phyloP scores from a whole-genome alignment of 2,797 vertebrate genomes.

The Luscinia luscinia region DNA sequence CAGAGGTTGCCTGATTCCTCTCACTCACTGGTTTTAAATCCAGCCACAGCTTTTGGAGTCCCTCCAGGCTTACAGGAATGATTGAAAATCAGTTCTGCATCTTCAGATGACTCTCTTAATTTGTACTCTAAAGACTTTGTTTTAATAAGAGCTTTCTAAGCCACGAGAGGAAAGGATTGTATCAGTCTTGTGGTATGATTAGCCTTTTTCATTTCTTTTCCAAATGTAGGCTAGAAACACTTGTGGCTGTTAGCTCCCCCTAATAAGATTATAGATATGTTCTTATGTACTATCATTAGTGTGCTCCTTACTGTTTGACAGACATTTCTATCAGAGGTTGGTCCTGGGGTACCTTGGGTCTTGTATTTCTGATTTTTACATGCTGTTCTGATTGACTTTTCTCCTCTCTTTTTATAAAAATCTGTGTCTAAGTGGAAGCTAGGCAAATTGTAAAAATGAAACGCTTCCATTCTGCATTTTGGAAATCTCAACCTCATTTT shows the following conservation, averaged over 20 bases:
- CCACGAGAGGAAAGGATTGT: not conserved
- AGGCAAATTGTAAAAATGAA: not conserved
- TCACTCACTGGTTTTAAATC: conserved; percentile 9
- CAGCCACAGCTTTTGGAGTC: not conserved
- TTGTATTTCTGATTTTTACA: not conserved
- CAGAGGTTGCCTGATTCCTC: not conserved
- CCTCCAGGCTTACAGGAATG: conserved; percentile 15
- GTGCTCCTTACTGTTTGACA: not conserved
- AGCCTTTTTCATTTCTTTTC: not conserved
- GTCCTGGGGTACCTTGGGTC: not conserved
- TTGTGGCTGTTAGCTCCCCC: not conserved
- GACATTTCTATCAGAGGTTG: not conserved
- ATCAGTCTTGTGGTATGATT: not conserved
- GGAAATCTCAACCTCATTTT: not conserved
- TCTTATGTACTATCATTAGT: not conserved
- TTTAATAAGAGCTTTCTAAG: conserved; percentile 3
- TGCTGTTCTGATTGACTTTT: not conserved
- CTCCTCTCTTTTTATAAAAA: not conserved
- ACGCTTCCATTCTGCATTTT: not conserved
- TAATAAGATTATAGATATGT: not conserved
- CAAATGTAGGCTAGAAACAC: not conserved
- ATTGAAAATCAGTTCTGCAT: conserved; percentile 30
- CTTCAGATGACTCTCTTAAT: conserved; percentile 36
- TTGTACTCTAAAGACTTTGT: conserved; percentile 19
- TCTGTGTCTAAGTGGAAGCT: not conserved